These are phyloP conservation scores for Globodera ellingtonae DNA, from an alignment of 1,140 invertebrate genomes.

Conservation along the genomic window DNA sequence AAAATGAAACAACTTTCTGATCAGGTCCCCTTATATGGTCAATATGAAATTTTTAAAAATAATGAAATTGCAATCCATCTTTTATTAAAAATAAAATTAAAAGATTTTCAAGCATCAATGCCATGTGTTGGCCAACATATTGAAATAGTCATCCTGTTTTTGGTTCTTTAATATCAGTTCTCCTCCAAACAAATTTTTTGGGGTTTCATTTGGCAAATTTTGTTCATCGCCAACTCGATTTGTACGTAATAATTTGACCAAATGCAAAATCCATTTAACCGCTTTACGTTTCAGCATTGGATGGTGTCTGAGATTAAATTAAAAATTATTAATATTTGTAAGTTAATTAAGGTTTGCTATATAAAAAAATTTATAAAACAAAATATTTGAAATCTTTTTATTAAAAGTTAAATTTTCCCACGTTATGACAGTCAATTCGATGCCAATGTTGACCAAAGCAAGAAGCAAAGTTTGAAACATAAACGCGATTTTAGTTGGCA, in stretches of 20 bases:
- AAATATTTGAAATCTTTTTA: too few relatives aligned
- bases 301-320: neutral
- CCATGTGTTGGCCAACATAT: neutral
- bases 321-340: too few relatives aligned
- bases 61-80: too few relatives aligned
- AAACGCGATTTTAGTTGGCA: neutral
- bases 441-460: neutral
- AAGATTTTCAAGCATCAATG: neutral
- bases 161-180: neutral
- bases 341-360: too few relatives aligned
- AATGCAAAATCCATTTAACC: neutral
- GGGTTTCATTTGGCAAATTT: neutral
- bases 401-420: neutral
- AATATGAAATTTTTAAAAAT: too few relatives aligned
- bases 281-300: neutral
- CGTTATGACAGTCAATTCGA: neutral
- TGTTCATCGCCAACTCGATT: neutral
- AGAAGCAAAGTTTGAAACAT: neutral
- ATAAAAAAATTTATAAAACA: too few relatives aligned
- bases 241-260: neutral
- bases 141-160: neutral
- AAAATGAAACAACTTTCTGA: too few relatives aligned
- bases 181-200: neutral
- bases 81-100: too few relatives aligned
- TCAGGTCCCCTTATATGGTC: too few relatives aligned